phyloP scores from a whole-genome alignment of 2,888 invertebrate genomes.

The Petrolisthes manimaculis region DNA sequence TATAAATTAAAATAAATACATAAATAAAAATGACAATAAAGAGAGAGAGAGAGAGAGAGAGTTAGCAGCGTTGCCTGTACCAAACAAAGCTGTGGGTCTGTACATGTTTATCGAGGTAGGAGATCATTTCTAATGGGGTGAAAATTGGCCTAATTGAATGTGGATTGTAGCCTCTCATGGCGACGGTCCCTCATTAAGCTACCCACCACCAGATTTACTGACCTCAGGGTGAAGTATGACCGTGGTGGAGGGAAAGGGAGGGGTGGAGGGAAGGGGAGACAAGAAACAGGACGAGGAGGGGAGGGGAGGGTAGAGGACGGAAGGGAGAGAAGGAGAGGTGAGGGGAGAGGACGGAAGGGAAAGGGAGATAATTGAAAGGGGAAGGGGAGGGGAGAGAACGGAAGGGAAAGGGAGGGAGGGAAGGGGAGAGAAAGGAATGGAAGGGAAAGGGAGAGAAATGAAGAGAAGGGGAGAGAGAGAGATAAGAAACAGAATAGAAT shows the following conservation, averaged over 20 bases:
- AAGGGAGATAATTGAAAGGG: neutral
- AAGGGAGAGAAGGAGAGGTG: neutral
- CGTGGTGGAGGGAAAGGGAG: neutral
- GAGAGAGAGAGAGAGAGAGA: neutral
- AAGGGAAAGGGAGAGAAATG: neutral
- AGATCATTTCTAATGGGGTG: constrained; percentile 49
- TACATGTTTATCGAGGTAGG: constrained; percentile 33
- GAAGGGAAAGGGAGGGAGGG: neutral
- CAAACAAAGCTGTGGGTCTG: neutral
- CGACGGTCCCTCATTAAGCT: neutral
- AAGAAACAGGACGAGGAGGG: neutral
- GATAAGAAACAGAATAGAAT: neutral
- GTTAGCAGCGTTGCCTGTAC: neutral
- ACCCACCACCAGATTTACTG: neutral
- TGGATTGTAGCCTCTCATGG: constrained; percentile 31
- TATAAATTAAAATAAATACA: neutral
- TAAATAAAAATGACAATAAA: neutral
- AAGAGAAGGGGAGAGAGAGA: neutral
- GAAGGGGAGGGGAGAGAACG: neutral
- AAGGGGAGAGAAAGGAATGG: neutral
- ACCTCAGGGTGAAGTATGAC: neutral
- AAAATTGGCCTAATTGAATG: constrained; percentile 44
- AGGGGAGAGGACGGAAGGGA: neutral
- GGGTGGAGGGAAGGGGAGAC: neutral
- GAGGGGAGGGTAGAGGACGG: neutral